Percentiles rank a stretch among this genome's conserved stretches.
Evolutionary conservation across 2,888 invertebrate species (phyloP).

Genomic region (Stegana nigrithorax): DNA sequence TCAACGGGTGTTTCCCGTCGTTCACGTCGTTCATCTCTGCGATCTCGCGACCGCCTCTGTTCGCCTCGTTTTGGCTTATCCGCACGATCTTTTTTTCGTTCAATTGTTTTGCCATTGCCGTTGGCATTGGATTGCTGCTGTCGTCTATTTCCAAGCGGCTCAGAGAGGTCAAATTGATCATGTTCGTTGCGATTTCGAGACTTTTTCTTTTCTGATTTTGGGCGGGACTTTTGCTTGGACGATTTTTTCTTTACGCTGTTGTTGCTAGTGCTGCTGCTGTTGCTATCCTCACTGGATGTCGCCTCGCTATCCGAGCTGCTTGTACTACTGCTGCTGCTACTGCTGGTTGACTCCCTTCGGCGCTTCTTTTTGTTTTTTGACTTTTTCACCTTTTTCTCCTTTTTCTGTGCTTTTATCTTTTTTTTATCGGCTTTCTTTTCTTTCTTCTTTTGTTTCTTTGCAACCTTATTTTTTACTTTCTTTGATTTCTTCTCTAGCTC

Average conservation of each 20-base stretch:
- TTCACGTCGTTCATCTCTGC: neutral
- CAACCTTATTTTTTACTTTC: conserved; percentile 24
- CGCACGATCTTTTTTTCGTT: neutral
- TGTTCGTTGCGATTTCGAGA: conserved; percentile 23
- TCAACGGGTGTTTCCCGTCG: neutral
- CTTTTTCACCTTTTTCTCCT: conserved; percentile 36
- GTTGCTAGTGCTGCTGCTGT: conserved; percentile 34
- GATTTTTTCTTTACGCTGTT: too few relatives aligned
- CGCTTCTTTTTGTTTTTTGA: conserved; percentile 39
- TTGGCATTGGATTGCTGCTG: conserved; percentile 41
- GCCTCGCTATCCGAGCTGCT: conserved; percentile 34
- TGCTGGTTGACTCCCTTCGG: conserved; percentile 32
- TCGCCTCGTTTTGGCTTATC: neutral
- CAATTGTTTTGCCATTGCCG: conserved; percentile 9
- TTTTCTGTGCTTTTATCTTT: conserved; percentile 19
- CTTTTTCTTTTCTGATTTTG: conserved; percentile 23
- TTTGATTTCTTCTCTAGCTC: conserved; percentile 31
- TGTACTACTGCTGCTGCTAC: conserved; percentile 37
- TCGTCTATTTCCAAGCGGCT: conserved; percentile 33
- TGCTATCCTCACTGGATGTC: conserved; percentile 35
- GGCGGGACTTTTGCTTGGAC: conserved; percentile 21
- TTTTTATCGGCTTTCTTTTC: conserved; percentile 33
- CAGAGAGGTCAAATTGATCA: conserved; percentile 48
- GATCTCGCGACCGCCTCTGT: neutral
- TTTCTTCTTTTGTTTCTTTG: conserved; percentile 36